These are phyloP conservation scores for Theocolax elegans DNA, from an alignment of 1,140 invertebrate genomes.

Conservation along the genomic window DNA sequence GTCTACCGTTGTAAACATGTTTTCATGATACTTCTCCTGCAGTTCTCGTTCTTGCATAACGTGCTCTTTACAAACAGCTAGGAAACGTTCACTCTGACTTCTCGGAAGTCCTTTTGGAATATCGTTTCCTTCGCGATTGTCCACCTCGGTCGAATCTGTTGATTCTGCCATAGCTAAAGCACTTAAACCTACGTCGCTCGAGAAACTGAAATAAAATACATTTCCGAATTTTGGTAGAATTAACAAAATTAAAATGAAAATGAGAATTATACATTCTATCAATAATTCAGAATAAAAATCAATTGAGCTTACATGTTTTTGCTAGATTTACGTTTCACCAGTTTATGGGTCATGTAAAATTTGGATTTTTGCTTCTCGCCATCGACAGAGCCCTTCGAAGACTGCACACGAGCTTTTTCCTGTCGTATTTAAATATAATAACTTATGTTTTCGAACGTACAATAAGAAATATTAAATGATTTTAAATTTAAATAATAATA, in stretches of 20 bases:
- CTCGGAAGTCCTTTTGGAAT: constrained; percentile 65
- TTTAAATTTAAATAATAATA: no score
- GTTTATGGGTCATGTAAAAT: constrained; percentile 78
- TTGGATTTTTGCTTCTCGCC: constrained; percentile 74
- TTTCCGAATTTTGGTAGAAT: no score
- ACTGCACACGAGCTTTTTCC: constrained; percentile 73
- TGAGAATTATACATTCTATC: not conserved
- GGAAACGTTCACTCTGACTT: constrained; percentile 76
- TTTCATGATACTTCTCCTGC: constrained; percentile 86
- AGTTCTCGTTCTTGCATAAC: constrained; percentile 81
- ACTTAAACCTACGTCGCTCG: constrained; percentile 53
- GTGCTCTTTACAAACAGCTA: constrained; percentile 77
- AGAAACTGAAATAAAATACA: constrained; percentile 61
- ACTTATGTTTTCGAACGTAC: no score
- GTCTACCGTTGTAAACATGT: constrained; percentile 79
- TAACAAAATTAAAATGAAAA: no score
- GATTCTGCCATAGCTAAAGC: constrained; percentile 57
- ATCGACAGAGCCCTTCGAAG: constrained; percentile 71
- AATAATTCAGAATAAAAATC: not conserved
- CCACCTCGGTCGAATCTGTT: constrained; percentile 61
- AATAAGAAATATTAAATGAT: no score
- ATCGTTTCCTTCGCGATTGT: constrained; percentile 63
- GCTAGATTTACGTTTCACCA: constrained; percentile 82
- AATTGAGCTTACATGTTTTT: constrained; percentile 80
- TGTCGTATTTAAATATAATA: constrained; percentile 44